These are phyloP conservation scores for Limanda limanda DNA, from an alignment of 2,113 vertebrate genomes.

Conservation along the genomic window DNA sequence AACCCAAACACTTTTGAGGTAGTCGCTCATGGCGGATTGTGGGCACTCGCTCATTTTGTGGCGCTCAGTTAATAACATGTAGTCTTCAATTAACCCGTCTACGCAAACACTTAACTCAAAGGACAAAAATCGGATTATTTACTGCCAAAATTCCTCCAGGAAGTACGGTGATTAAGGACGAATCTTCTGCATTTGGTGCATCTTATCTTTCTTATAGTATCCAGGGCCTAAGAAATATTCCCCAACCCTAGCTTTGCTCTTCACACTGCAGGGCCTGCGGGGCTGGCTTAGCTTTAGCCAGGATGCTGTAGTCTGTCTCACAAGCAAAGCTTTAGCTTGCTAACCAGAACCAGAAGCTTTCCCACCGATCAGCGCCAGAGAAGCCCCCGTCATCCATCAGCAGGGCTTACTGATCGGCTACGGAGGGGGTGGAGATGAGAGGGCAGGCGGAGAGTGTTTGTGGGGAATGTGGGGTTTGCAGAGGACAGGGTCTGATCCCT, in stretches of 20 bases:
- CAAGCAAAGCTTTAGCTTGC: slow-evolving; percentile 67
- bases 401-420: slow-evolving; percentile 74
- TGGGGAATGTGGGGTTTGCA: slow-evolving; percentile 30
- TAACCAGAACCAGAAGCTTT: slow-evolving; percentile 91
- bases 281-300: slow-evolving; percentile 64
- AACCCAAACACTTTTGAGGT: slow-evolving; percentile 46
- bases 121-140: slow-evolving; percentile 34
- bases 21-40: slow-evolving; percentile 23
- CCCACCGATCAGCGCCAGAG: slow-evolving; percentile 83
- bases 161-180: slow-evolving; percentile 40
- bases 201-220: slow-evolving; percentile 41
- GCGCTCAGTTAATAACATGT: background rate
- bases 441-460: slow-evolving; percentile 46
- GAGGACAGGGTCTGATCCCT: slow-evolving; percentile 61
- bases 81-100: slow-evolving; percentile 37
- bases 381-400: slow-evolving; percentile 84
- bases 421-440: slow-evolving; percentile 31
- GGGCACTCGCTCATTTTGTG: slow-evolving; percentile 32
- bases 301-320: slow-evolving; percentile 63
- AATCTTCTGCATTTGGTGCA: slow-evolving; percentile 33
- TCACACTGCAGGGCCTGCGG: slow-evolving; percentile 39
- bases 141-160: slow-evolving; percentile 24
- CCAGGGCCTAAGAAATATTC: slow-evolving; percentile 23
- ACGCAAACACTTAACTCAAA: slow-evolving; percentile 32
- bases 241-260: slow-evolving; percentile 21